These are phyloP conservation scores for Stylophora pistillata DNA, from an alignment of 64 coral and sea anemone genomes.

Conservation along the genomic window DNA sequence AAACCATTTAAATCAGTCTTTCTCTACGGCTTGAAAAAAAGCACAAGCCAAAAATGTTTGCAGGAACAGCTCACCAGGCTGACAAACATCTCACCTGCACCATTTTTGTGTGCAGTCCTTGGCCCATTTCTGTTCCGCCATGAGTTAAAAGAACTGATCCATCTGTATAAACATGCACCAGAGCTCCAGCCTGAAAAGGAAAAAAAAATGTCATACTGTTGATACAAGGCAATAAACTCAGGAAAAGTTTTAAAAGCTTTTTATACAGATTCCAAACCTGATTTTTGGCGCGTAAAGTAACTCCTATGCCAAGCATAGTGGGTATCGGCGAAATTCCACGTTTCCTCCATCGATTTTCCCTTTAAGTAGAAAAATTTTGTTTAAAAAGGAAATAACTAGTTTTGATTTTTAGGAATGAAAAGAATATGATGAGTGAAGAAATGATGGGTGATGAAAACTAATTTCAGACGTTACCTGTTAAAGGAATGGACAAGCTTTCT, in stretches of 20 bases:
- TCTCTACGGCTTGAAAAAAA: too few species aligned
- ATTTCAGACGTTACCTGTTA: slow-evolving; percentile 36
- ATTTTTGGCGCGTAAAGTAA: slow-evolving; percentile 54
- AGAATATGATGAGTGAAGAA: too few species aligned
- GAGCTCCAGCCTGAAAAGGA: slow-evolving; percentile 66
- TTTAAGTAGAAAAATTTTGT: not conserved
- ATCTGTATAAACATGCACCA: slow-evolving; percentile 75
- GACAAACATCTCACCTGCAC: slow-evolving; percentile 49
- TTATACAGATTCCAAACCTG: slow-evolving; percentile 47
- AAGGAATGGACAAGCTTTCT: slow-evolving; percentile 31
- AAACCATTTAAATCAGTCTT: too few species aligned
- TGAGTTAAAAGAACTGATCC: slow-evolving; percentile 86
- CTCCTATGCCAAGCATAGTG: slow-evolving; percentile 78
- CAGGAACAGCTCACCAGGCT: too few species aligned
- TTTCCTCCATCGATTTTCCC: slow-evolving; percentile 83
- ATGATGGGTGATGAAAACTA: too few species aligned
- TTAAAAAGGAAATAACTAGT: not conserved
- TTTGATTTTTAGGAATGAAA: too few species aligned
- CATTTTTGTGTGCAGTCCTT: slow-evolving; percentile 92
- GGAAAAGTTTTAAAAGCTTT: too few species aligned
- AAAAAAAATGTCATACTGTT: not conserved
- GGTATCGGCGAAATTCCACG: slow-evolving; percentile 76
- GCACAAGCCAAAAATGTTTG: too few species aligned
- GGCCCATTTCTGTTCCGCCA: slow-evolving; percentile 93
- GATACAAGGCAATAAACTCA: too few species aligned